Base-by-base conservation (phyloP, 2,888 invertebrate genomes). In the Epinotia brunnichana region DNA sequence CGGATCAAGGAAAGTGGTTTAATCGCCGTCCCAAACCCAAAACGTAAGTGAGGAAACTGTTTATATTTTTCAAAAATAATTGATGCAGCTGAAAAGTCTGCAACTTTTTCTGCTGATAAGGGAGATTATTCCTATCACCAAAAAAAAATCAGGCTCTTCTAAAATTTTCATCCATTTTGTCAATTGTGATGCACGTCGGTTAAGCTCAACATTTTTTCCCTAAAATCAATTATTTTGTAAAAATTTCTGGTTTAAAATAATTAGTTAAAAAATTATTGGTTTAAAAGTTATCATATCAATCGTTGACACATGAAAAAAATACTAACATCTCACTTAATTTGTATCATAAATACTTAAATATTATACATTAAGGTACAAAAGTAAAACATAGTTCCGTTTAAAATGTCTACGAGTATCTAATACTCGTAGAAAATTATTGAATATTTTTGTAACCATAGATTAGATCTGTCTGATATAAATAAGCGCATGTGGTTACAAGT, bases 371-470 rank as follows among this genome's bases (percentile, higher is more conserved):
- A 41, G 66, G 54, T 66, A 66, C 21, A 56, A 54, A 29, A 56
- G 41, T 41, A 56, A 41, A 66, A 66, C 66, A 54, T n/a, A 56
- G 66, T 66, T 56, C 54, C 19, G 15, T 66, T 56, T 41, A n/a
- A 41, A 48, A 66, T 21, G n/a, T n/a, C 48, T 44, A 56, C 11
- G 21, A 66, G 66, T 56, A 66, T 66, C n/a, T 66, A 21, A 66
- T 66, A 66, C 56, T 66, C 39, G 53, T 64, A 39, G 21, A 5
- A 24, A 11, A 41, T 39, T 66, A 54, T 15, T 29, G 54, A 7
- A n/a, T 66, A 7, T 35, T 66, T 41, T 19, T 54, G 62, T 54
- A 39, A 54, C 21, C 54, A 66, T 53, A 41, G 21, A 13, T 53
- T 29, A 53, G 35, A 66, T 54, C 64, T 54, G n/a, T 35, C 35